These are phyloP conservation scores for Myotis pilosus DNA, from an alignment of 2,797 vertebrate species.

Conservation along the genomic window DNA sequence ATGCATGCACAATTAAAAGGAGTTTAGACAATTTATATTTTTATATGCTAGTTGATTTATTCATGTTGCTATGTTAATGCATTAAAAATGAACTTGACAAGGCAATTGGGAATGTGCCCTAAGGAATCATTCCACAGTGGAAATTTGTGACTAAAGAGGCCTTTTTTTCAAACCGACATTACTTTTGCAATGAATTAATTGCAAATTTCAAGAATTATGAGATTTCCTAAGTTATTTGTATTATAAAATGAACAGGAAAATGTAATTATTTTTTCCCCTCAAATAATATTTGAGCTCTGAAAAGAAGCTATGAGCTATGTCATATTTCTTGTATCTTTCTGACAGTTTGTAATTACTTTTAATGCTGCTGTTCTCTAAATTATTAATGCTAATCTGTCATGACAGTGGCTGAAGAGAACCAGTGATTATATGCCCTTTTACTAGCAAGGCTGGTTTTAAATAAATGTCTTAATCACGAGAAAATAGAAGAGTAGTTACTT, in stretches of 20 bases:
- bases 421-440: slow-evolving; percentile 66
- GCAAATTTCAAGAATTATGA: slow-evolving; percentile 73
- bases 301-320: slow-evolving; percentile 76
- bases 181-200: slow-evolving; percentile 70
- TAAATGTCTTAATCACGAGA: slow-evolving; percentile 77
- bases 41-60: slow-evolving; percentile 63
- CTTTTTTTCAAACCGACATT: slow-evolving; percentile 62
- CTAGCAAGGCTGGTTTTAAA: slow-evolving; percentile 69
- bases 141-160: slow-evolving; percentile 54
- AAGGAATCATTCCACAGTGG: slow-evolving; percentile 37
- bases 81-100: slow-evolving; percentile 63
- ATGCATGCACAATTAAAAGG: slow-evolving; percentile 23
- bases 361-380: slow-evolving; percentile 78
- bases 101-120: slow-evolving; percentile 35
- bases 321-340: slow-evolving; percentile 74
- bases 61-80: slow-evolving; percentile 56
- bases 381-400: slow-evolving; percentile 73
- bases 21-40: slow-evolving; percentile 49
- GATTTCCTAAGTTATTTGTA: slow-evolving; percentile 75
- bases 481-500: slow-evolving; percentile 69
- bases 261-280: slow-evolving; percentile 79
- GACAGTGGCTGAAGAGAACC: slow-evolving; percentile 66
- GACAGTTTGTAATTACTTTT: slow-evolving; percentile 78
- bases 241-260: slow-evolving; percentile 75
- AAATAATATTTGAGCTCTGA: slow-evolving; percentile 76